These are phyloP conservation scores for Cantharis nigra DNA, from an alignment of 2,888 invertebrate genomes.

Conservation along the genomic window DNA sequence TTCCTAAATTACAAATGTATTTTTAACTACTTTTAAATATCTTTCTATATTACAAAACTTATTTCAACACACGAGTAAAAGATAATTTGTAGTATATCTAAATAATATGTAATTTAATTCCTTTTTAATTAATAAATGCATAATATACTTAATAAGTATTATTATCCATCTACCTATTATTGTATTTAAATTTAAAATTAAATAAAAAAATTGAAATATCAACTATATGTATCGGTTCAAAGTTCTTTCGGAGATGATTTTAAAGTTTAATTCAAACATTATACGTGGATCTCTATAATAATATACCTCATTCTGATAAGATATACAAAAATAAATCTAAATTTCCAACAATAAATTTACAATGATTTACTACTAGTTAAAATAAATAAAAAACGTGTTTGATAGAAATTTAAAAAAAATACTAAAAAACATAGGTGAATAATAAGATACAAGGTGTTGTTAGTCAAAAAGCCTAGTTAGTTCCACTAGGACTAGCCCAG, in stretches of 20 bases:
- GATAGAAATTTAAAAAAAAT: background rate
- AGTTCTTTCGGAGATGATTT: background rate
- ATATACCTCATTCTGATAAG: background rate
- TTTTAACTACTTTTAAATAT: background rate
- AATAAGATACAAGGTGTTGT: background rate
- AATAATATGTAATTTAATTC: background rate
- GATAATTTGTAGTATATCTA: background rate
- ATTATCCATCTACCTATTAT: background rate
- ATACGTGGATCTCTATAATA: background rate
- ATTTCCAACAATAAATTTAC: background rate
- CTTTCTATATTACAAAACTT: background rate
- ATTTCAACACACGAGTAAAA: background rate
- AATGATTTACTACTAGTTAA: background rate
- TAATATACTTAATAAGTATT: background rate
- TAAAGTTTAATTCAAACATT: background rate
- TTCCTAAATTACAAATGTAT: background rate
- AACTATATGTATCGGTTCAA: background rate
- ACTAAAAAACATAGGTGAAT: background rate
- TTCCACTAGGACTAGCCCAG: constrained; percentile 18
- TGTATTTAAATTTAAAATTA: background rate
- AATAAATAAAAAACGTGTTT: background rate
- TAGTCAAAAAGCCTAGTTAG: constrained; percentile 10
- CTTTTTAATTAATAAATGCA: background rate
- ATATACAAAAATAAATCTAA: background rate
- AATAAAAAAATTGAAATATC: background rate